Conservation (phyloP, 1,140 invertebrate species). For the Caenorhabditis remanei region DNA sequence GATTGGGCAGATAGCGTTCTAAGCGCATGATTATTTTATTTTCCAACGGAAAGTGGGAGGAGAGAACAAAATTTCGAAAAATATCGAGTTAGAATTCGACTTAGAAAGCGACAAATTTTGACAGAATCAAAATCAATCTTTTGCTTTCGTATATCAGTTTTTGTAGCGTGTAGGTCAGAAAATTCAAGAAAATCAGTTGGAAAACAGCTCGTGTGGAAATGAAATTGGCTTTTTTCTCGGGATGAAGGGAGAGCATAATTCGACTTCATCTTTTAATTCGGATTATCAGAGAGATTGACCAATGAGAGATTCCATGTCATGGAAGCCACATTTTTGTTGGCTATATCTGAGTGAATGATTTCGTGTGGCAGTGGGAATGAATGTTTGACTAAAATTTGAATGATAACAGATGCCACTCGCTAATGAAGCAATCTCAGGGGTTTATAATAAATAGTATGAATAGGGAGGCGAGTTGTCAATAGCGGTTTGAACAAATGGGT, state of each 20-base stretch:
- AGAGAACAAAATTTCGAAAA: too few species aligned
- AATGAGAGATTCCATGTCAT: neutral
- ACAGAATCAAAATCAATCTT: too few species aligned
- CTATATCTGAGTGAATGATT: neutral
- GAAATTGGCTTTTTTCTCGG: neutral
- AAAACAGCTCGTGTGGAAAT: neutral
- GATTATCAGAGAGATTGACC: slow-evolving; percentile 16
- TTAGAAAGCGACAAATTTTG: too few species aligned
- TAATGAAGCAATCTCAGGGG: neutral
- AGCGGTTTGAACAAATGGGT: too few species aligned
- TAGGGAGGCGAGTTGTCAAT: too few species aligned
- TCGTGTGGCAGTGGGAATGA: neutral
- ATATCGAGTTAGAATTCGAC: too few species aligned
- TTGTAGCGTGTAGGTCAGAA: neutral
- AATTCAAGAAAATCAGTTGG: neutral
- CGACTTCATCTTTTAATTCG: slow-evolving; percentile 15
- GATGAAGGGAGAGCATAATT: neutral
- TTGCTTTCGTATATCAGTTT: too few species aligned
- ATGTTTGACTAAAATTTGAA: neutral
- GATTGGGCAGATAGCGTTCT: too few species aligned
- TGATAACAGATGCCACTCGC: neutral
- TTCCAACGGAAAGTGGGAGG: too few species aligned
- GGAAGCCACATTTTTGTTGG: neutral
- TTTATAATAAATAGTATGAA: too few species aligned
- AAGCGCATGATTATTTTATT: too few species aligned